phyloP scores from a whole-genome alignment of 2,797 vertebrate genomes.

The Trichosurus vulpecula region DNA sequence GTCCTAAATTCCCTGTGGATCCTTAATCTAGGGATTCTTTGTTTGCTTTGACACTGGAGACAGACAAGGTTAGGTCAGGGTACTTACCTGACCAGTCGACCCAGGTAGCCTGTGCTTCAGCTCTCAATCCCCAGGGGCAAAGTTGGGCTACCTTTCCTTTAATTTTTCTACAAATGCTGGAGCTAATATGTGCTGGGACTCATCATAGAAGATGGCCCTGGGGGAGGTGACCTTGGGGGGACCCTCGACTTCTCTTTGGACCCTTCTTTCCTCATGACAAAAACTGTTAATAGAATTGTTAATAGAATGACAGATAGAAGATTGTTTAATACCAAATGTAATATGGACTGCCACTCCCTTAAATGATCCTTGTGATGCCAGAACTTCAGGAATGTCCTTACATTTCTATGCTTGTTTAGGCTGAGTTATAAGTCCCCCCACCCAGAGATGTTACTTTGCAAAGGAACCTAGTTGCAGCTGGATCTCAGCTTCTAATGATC shows the following conservation, averaged over 20 bases:
- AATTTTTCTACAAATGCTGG: conserved; percentile 80
- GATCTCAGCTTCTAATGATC: background rate
- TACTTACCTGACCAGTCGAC: background rate
- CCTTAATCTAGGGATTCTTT: background rate
- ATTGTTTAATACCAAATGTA: background rate
- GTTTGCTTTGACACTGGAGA: background rate
- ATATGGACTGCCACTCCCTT: background rate
- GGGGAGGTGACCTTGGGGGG: background rate
- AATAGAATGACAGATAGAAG: too few relatives aligned
- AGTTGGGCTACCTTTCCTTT: conserved; percentile 63
- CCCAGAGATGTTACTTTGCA: background rate
- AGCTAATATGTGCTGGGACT: conserved; percentile 60
- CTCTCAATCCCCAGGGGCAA: background rate
- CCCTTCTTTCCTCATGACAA: background rate
- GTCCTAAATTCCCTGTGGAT: background rate
- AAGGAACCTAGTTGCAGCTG: background rate
- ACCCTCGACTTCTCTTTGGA: background rate
- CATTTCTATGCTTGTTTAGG: background rate
- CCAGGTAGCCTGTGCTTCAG: too few relatives aligned
- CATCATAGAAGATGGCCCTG: conserved; percentile 58
- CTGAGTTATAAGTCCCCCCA: background rate
- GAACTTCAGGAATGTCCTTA: background rate
- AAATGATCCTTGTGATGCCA: background rate
- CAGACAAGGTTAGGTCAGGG: background rate
- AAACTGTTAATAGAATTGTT: background rate